A percentile compares a stretch with the other conserved stretches of the same genome.
phyloP scores from a whole-genome alignment of 2,113 vertebrate genomes.

The Orycteropus afer region DNA sequence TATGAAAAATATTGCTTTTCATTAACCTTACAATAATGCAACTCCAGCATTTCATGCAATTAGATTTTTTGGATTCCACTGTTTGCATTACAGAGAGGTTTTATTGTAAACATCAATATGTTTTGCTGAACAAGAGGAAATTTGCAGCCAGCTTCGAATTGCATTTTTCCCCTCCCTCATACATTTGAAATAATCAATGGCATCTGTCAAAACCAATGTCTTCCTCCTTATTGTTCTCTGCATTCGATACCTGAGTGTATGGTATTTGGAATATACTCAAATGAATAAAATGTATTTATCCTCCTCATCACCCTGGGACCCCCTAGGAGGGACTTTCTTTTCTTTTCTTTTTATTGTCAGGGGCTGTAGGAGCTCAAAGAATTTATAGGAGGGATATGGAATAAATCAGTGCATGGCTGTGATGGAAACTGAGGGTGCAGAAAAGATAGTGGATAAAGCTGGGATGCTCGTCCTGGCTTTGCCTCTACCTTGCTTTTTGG shows the following conservation, averaged over 20 bases:
- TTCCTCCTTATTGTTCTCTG: neutral
- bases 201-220: neutral
- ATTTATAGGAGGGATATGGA: neutral
- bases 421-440: neutral
- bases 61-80: neutral
- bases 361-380: neutral
- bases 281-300: neutral
- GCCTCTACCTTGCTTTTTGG: neutral
- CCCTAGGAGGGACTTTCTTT: neutral
- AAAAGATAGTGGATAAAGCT: neutral
- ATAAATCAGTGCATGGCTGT: neutral
- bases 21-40: conserved; percentile 1
- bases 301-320: neutral
- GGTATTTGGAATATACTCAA: neutral
- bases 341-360: neutral
- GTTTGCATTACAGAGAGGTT: neutral
- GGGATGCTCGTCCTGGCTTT: neutral
- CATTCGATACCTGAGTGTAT: neutral
- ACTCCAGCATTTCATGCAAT: conserved; percentile 4
- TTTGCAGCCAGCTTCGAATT: neutral
- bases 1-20: conserved; percentile 18
- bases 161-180: neutral
- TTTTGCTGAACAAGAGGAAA: conserved; percentile 39
- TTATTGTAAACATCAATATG: conserved; percentile 51
- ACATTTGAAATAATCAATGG: neutral